phyloP scores from a whole-genome alignment of 2,797 vertebrate species.

The Sebastiscus tertius region DNA sequence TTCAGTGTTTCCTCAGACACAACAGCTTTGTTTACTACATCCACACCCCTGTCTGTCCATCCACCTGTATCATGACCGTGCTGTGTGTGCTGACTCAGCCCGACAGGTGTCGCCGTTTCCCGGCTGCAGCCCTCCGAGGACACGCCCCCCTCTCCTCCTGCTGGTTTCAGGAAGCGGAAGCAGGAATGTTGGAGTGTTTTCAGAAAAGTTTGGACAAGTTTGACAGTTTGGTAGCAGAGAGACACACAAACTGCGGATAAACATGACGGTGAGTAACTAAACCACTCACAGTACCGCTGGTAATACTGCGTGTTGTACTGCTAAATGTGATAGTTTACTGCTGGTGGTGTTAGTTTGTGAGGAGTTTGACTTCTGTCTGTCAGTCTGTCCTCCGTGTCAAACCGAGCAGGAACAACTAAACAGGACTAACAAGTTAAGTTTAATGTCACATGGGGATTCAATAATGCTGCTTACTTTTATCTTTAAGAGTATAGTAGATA shows the following conservation, averaged over 20 bases:
- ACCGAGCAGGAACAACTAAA: constrained; percentile 21
- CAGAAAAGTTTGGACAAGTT: constrained; percentile 64
- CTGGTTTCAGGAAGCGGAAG: constrained; percentile 79
- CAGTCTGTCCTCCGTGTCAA: constrained; percentile 15
- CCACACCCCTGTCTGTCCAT: no score
- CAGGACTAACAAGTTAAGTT: constrained; percentile 14
- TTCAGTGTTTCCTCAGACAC: no score
- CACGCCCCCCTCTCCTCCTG: constrained; percentile 40
- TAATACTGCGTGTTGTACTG: rapidly evolving
- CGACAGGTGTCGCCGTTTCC: constrained; percentile 41
- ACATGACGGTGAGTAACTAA: constrained; percentile 66
- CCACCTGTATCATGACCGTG: neutral
- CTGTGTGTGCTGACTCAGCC: rapidly evolving
- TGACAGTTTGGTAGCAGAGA: constrained; percentile 42
- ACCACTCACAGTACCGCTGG: rapidly evolving
- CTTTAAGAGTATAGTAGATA: neutral
- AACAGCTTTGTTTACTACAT: neutral
- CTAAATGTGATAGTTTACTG: no score
- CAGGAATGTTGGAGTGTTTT: constrained; percentile 69
- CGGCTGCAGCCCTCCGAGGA: neutral
- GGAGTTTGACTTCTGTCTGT: constrained; percentile 34
- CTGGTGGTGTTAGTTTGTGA: neutral
- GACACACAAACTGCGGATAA: constrained; percentile 11
- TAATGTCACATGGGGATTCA: neutral
- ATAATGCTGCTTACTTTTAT: neutral